A percentile compares a stretch with the other conserved stretches of the same genome.
Evolutionary conservation across 2,888 invertebrate species (phyloP).

Genomic region (Drosophila anomalata): DNA sequence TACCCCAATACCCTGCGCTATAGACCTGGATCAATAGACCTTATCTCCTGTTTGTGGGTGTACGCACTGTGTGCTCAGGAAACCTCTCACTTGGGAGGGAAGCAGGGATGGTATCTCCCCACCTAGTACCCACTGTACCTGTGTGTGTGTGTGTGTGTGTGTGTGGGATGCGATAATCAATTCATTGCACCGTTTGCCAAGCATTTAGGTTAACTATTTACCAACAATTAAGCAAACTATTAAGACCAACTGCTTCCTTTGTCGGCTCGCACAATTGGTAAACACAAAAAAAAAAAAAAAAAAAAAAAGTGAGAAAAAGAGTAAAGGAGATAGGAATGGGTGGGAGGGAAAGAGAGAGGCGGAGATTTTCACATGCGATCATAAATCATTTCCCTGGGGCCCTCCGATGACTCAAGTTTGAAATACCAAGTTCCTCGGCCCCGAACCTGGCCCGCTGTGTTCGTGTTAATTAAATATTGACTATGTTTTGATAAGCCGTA

Average conservation of each 20-base stretch:
- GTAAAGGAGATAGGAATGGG: slow-evolving; percentile 27
- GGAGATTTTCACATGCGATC: slow-evolving; percentile 42
- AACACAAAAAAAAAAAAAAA: slow-evolving; percentile 14
- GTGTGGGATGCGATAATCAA: slow-evolving; percentile 44
- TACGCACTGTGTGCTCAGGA: slow-evolving; percentile 31
- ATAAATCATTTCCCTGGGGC: slow-evolving; percentile 63
- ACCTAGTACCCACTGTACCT: slow-evolving; percentile 29
- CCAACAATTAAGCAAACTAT: slow-evolving; percentile 46
- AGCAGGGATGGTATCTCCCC: slow-evolving; percentile 15
- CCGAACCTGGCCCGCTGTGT: slow-evolving; percentile 56
- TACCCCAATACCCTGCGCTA: background rate
- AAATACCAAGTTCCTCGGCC: slow-evolving; percentile 5
- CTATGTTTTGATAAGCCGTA: slow-evolving; percentile 78
- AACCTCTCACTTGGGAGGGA: slow-evolving; percentile 18
- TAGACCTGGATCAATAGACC: slow-evolving; percentile 2
- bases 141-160: slow-evolving; percentile 1
- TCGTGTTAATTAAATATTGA: slow-evolving; percentile 80
- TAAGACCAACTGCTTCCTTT: slow-evolving; percentile 40
- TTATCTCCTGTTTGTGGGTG: slow-evolving; percentile 34
- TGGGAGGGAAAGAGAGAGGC: slow-evolving; percentile 1
- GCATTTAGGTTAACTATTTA: slow-evolving; percentile 46
- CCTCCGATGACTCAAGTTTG: slow-evolving; percentile 36
- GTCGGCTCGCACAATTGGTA: slow-evolving; percentile 50
- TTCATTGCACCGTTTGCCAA: slow-evolving; percentile 36
- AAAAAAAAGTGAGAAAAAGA: slow-evolving; percentile 1